A percentile compares a stretch with the other conserved stretches of the same genome.
Conservation (phyloP, 2,888 invertebrate species). For the Lithophane semibrunnea region DNA sequence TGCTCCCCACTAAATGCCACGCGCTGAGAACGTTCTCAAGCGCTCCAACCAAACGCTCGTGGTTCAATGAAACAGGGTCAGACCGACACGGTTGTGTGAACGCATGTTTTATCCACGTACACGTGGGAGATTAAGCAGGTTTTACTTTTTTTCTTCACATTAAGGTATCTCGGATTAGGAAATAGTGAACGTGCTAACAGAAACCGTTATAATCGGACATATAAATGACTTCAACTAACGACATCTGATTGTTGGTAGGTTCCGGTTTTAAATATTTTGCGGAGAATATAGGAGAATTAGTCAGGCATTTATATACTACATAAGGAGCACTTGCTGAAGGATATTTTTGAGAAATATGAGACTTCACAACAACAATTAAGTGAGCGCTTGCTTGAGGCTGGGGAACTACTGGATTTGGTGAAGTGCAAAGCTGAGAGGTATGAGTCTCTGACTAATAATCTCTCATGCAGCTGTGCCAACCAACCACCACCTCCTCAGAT, state of each 20-base stretch:
- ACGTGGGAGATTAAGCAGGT: constrained; percentile 69
- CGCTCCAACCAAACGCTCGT: constrained; percentile 69
- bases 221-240: neutral
- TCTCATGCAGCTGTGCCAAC: too few relatives aligned
- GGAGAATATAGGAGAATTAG: neutral
- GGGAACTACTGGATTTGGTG: too few relatives aligned
- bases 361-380: too few relatives aligned
- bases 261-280: neutral
- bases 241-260: neutral
- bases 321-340: too few relatives aligned
- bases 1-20: constrained; percentile 76
- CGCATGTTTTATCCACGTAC: constrained; percentile 57
- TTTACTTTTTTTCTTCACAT: constrained; percentile 54
- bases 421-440: too few relatives aligned
- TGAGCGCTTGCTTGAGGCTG: too few relatives aligned
- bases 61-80: constrained; percentile 80
- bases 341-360: too few relatives aligned
- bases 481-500: too few relatives aligned
- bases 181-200: constrained; percentile 51
- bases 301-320: too few relatives aligned
- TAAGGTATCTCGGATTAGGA: constrained; percentile 52
- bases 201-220: constrained; percentile 33
- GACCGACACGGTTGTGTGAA: constrained; percentile 67
- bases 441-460: too few relatives aligned
- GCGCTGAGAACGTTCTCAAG: constrained; percentile 76